Evolutionary conservation across 2,113 vertebrate species (phyloP).

Genomic region (Serilophus lunatus): DNA sequence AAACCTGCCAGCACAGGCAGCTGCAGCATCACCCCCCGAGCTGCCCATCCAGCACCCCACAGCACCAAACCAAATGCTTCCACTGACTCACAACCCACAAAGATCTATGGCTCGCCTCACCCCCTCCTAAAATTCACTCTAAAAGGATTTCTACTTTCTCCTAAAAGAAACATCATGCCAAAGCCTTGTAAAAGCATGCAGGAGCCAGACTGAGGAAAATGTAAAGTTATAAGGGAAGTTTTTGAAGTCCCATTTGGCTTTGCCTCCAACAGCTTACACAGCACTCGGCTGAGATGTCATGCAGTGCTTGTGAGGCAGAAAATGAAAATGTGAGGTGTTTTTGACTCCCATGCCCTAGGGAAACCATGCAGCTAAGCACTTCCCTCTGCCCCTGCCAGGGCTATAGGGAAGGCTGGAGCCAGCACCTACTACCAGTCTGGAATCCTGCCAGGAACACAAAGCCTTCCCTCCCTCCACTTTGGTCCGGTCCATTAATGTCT

Average conservation of each 20-base stretch:
- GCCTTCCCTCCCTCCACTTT: background rate
- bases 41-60: rapidly evolving
- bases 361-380: background rate
- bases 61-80: background rate
- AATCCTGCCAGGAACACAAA: background rate
- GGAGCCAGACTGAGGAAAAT: background rate
- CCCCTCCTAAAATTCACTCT: background rate
- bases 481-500: background rate
- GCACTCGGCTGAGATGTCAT: background rate
- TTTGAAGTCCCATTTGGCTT: background rate
- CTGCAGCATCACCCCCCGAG: rapidly evolving
- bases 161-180: background rate
- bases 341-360: background rate
- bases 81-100: background rate
- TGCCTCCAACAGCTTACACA: background rate
- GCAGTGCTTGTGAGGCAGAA: background rate
- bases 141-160: background rate
- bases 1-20: background rate
- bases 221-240: background rate
- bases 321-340: background rate
- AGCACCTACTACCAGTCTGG: constrained; percentile 24
- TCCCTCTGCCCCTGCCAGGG: constrained; percentile 7
- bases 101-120: background rate
- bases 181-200: background rate
- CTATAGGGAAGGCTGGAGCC: background rate